Conservation (phyloP, 53 echinoderm and acorn worm species). For the Glandiceps talaboti region DNA sequence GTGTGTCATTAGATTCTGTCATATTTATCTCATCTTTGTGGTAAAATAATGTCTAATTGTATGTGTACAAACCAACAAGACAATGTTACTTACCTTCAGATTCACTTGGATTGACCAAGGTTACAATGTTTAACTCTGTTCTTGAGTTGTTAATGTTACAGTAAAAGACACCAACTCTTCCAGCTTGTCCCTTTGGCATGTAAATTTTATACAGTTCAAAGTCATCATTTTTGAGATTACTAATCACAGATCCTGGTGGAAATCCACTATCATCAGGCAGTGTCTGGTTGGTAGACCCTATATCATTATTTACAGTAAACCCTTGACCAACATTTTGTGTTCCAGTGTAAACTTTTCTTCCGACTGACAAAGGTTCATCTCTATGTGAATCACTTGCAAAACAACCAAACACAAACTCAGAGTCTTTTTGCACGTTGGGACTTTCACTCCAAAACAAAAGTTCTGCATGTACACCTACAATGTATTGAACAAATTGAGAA, state of each 20-base stretch:
- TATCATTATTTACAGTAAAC: not conserved
- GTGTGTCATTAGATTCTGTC: too few species aligned
- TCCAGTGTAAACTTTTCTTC: not conserved
- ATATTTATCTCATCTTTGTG: too few species aligned
- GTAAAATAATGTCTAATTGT: too few species aligned
- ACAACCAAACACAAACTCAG: not conserved
- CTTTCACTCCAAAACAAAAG: not conserved
- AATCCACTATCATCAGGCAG: not conserved
- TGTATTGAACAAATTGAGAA: too few species aligned
- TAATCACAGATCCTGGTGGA: not conserved
- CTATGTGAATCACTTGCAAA: not conserved
- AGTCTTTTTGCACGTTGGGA: not conserved
- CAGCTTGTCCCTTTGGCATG: not conserved
- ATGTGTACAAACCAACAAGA: too few species aligned
- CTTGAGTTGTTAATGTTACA: not conserved
- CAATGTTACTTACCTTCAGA: slow-evolving; percentile 1
- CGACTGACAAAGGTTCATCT: not conserved
- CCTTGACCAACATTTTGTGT: not conserved
- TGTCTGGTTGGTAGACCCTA: not conserved
- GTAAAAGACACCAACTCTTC: slow-evolving; percentile 12
- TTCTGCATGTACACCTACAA: not conserved
- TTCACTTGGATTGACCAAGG: slow-evolving; percentile 4
- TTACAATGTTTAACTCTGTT: not conserved
- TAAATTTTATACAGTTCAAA: not conserved
- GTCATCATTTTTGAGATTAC: not conserved